These are phyloP conservation scores for Cercocebus atys DNA, from an alignment of 2,113 vertebrate genomes.

Conservation along the genomic window DNA sequence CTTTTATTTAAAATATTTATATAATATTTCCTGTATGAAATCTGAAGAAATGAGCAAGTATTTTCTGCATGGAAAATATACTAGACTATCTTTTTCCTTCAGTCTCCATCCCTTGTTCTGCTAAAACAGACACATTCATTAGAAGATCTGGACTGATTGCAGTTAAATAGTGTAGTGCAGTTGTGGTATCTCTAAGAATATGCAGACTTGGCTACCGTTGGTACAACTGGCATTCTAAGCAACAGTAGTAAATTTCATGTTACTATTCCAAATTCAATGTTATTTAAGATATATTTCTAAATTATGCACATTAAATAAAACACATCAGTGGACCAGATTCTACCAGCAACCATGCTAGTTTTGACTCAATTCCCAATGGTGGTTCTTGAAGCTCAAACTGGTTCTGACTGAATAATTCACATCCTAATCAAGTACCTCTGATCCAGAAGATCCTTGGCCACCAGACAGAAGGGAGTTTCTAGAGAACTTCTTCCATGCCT, in stretches of 20 bases:
- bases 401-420: background rate
- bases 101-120: background rate
- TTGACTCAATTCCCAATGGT: background rate
- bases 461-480: background rate
- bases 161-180: background rate
- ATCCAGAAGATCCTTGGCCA: background rate
- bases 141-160: background rate
- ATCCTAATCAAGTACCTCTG: fast-evolving
- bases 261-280: background rate
- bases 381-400: no score
- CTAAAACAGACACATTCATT: background rate
- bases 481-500: background rate
- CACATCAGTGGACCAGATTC: background rate
- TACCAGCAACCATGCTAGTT: background rate
- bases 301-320: background rate
- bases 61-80: background rate
- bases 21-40: background rate
- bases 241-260: background rate
- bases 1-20: background rate
- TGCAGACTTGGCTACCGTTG: background rate
- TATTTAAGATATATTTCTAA: background rate
- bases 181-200: background rate
- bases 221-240: background rate
- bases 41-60: background rate
- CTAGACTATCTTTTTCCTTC: background rate